phyloP scores from a whole-genome alignment of 2,888 invertebrate species.

The Vannuccia rotundouncinata region DNA sequence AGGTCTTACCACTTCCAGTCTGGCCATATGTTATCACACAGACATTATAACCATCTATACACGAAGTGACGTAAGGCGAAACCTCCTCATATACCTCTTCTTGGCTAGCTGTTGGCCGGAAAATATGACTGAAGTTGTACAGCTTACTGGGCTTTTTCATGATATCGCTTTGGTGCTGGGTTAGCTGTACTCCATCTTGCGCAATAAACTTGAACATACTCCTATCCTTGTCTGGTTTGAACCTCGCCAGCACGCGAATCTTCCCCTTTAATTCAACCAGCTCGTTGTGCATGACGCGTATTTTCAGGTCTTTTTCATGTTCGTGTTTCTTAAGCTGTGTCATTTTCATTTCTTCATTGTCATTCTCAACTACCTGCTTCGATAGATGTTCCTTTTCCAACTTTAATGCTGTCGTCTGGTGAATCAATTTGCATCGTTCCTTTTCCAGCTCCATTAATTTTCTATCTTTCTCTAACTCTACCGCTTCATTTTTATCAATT shows the following conservation, averaged over 20 bases:
- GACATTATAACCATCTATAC: slow-evolving; percentile 35
- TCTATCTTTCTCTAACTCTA: slow-evolving; percentile 23
- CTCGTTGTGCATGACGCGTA: slow-evolving; percentile 32
- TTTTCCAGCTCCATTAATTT: slow-evolving; percentile 32
- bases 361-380: slow-evolving; percentile 18
- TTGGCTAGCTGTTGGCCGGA: slow-evolving; percentile 1
- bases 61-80: slow-evolving; percentile 25
- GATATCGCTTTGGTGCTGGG: neutral
- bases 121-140: slow-evolving; percentile 30
- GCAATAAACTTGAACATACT: slow-evolving; percentile 3
- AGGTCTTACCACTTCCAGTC: slow-evolving; percentile 35
- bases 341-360: slow-evolving; percentile 9
- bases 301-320: slow-evolving; percentile 33
- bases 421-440: neutral
- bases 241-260: slow-evolving; percentile 22
- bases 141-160: neutral
- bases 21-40: slow-evolving; percentile 33
- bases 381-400: slow-evolving; percentile 28
- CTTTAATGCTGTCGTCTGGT: neutral
- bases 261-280: slow-evolving; percentile 32
- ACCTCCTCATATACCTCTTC: slow-evolving; percentile 25
- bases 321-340: slow-evolving; percentile 11
- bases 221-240: slow-evolving; percentile 29
- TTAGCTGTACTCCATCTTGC: slow-evolving; percentile 14
- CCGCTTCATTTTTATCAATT: slow-evolving; percentile 19